Evolutionary conservation across 2,797 vertebrate species (phyloP), one percentile per base, ranked within the genome.

Genomic region (Pseudotriccus pelzelni): DNA sequence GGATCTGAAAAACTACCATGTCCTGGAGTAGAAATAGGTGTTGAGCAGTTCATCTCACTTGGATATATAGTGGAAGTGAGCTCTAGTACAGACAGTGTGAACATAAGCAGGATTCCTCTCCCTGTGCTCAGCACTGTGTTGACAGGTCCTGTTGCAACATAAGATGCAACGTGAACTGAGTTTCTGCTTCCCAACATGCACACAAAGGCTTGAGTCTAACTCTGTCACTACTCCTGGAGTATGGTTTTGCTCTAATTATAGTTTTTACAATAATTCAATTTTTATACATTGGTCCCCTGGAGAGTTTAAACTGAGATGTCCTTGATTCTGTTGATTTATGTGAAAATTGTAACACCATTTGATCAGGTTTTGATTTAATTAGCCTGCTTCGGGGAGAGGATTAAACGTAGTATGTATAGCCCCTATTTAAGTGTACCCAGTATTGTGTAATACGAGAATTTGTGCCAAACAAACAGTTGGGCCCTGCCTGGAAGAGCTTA

Each of bases 321-420:
- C 67, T 88, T 82, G 69, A 49, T 94, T 93, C 67, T 92, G 68
- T 83, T 88, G 72, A 76, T 88, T 85, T 85, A n/a, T 43, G 18
- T 85, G 64, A 46, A 75, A 79, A 85, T 39, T 76, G 21, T 66
- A 79, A n/a, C 28, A 67, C 4, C 7, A 25, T 60, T 91, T 95
- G 78, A 85, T 93, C 69, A 73, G 53, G 64, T 84, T 90, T 87
- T 83, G 70, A 87, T 94, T 87, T 79, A 93, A 91, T 95, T 93
- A 83, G 49, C 13, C 30, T 43, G 59, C 77, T 93, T 88, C 12
- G 30, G 75, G 59, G 69, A 85, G 25, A 86, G 52, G 70, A 78
- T 87, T 94, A 85, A 85, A 44, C 59, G 67, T 55, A 66, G 52
- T 36, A 69, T 47, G 52, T 76, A n/a, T 25, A 87, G 43, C 19